Base-by-base conservation (phyloP, 2,113 vertebrate genomes). In the Mirza zaza region DNA sequence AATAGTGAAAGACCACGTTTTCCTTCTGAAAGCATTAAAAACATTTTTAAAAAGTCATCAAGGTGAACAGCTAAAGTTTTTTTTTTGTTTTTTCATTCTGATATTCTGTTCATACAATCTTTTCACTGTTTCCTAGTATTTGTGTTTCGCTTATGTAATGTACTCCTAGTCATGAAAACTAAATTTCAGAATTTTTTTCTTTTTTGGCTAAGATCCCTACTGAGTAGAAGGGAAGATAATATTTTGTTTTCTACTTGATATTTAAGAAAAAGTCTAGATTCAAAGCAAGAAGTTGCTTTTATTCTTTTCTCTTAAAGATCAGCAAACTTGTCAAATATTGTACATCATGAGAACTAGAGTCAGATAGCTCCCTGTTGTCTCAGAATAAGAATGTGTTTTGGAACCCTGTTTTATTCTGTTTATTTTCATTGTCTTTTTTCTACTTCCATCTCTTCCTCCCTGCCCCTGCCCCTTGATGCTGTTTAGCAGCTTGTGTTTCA, bases 381-480 rank as follows among this genome's bases (percentile, higher is more conserved):
- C 50, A 75, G 39, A 87, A 45, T 82, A 61, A 86, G 80, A 94
- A 67, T 79, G 45, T 87, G 32, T 84, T 97, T 93, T 87, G 80
- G 65, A 95, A 86, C n/a, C 32, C 14, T 85, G 8, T 82, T 93
- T 77, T 39, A 70, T 76, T 84, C n/a, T 14, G 42, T 71, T 92
- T 87, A 63, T 92, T 96, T 87, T 79, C 63, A 45, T 59, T 95
- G 15, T 75, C 23, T 67, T 63, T 91, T 76, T 83, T 67, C 97
- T 95, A 8, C 21, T 93, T 82, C 55, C n/a, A 18, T 61, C 42
- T 94, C 42, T 93, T 86, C 39, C 61, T 88, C 79, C 39, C 71
- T 91, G 25, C 10, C 52, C 20, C 27, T 1, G 8, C 15, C 29
- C 39, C 80, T 92, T 86, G 34, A 76, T 87, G 39, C 67, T 73